phyloP scores from a whole-genome alignment of 2,797 vertebrate genomes.

The Chaenodraco wilsoni region DNA sequence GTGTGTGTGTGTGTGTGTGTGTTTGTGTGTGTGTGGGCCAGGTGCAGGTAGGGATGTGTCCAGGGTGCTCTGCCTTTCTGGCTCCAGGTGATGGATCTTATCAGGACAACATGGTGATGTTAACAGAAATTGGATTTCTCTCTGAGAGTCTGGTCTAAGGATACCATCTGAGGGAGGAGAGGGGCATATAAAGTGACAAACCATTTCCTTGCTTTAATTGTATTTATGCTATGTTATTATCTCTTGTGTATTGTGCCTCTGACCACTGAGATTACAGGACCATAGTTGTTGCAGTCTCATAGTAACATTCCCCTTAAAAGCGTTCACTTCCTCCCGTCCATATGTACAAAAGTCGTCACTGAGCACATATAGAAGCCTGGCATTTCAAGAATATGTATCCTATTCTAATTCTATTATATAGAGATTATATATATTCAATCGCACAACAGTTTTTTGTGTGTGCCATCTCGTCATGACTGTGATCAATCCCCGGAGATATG shows the following conservation, averaged over 20 bases:
- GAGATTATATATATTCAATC: slow-evolving; percentile 34
- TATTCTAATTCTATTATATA: slow-evolving; percentile 26
- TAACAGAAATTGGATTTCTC: slow-evolving; percentile 81
- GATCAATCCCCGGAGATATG: slow-evolving; percentile 44
- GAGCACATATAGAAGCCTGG: slow-evolving; percentile 26
- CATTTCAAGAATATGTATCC: slow-evolving; percentile 53
- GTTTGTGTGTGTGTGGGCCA: slow-evolving; percentile 31
- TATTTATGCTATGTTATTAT: slow-evolving; percentile 27
- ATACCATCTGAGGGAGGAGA: slow-evolving; percentile 36
- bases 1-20: not conserved
- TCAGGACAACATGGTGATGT: slow-evolving; percentile 76
- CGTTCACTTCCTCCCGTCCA: not conserved
- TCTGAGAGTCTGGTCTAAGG: slow-evolving; percentile 63
- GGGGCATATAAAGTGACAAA: slow-evolving; percentile 46
- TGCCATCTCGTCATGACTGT: slow-evolving; percentile 36
- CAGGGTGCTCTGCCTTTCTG: slow-evolving; percentile 52
- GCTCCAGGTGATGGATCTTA: slow-evolving; percentile 78
- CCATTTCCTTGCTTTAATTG: slow-evolving; percentile 50
- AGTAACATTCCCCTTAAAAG: slow-evolving; percentile 17
- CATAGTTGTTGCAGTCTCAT: slow-evolving; percentile 8
- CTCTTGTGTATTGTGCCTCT: slow-evolving; percentile 29
- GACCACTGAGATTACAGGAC: slow-evolving; percentile 2
- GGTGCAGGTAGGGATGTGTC: slow-evolving; percentile 55
- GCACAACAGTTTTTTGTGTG: slow-evolving; percentile 24
- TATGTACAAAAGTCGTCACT: not conserved